Base-by-base conservation (phyloP, 2,888 invertebrate genomes). In the Melanargia galathea region DNA sequence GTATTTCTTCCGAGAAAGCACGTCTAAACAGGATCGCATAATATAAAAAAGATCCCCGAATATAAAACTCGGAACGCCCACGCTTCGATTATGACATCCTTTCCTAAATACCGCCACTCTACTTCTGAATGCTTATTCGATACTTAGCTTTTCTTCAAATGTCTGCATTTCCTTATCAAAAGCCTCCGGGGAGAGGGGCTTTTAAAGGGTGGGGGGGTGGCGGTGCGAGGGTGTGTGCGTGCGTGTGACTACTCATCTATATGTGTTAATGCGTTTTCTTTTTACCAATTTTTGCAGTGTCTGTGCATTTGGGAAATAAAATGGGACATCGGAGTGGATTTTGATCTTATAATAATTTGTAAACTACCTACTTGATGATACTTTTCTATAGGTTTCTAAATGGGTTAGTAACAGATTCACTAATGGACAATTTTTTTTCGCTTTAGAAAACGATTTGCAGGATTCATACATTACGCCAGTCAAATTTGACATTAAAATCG, bases 221-320 rank as follows among this genome's bases (percentile, higher is more conserved):
- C 64, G 55, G 67, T 64, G 71, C 51, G 65, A 60, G n/a, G n/a
- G 70, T 70, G 73, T 75, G 72, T 81, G 81, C 79, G 87, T 80
- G 80, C 86, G 86, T 87, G 84, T 83, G 84, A 84, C 86, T 82
- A 84, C 80, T 89, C 88, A 88, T 87, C 85, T 90, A 90, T 90
- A 90, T 90, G 90, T 90, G 91, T 89, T 91, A 91, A 91, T 91
- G 90, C 89, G 90, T 90, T 91, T 91, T 91, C 90, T 91, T 91
- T 91, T 91, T 91, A 91, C 89, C 90, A 91, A 91, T 89, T 89
- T 90, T 83, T 84, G 75, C 77, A 83, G 84, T 84, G 84, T 76
- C 86, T 73, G 73, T 69, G 59, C 66, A 16, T 59, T 40, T 26
- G n/a, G 13, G n/a, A 18, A 16, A 40, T 35, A 22, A 40, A 51